These are phyloP conservation scores for Eupithecia abbreviata DNA, from an alignment of 2,888 invertebrate species.

Conservation along the genomic window DNA sequence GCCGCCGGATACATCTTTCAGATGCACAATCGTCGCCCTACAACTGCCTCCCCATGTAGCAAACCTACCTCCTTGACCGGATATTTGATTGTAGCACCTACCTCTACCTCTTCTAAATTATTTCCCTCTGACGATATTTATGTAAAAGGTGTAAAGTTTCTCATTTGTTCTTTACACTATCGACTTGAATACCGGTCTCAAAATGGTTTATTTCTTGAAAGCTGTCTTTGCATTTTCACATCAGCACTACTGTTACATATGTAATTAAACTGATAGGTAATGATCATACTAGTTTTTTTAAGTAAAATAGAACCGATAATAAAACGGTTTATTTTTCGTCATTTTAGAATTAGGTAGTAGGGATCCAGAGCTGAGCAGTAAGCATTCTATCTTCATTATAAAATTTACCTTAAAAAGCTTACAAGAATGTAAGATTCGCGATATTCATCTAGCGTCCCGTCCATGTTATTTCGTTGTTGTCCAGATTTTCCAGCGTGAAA, in stretches of 20 bases:
- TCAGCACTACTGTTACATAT: neutral
- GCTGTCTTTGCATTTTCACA: neutral
- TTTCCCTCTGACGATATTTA: neutral
- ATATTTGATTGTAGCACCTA: slow-evolving; percentile 50
- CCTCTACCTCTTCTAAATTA: slow-evolving; percentile 5
- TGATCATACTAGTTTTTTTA: too few species aligned
- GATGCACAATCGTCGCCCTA: slow-evolving; percentile 77
- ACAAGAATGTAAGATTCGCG: neutral
- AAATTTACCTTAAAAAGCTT: neutral
- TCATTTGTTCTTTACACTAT: neutral
- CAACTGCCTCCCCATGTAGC: slow-evolving; percentile 65
- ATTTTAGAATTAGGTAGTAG: neutral
- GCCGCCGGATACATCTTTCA: slow-evolving; percentile 70
- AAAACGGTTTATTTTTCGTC: neutral
- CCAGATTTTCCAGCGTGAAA: slow-evolving; percentile 21
- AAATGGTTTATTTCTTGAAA: neutral
- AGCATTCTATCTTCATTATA: neutral
- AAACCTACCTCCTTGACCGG: slow-evolving; percentile 48
- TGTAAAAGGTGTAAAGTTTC: neutral
- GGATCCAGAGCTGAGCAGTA: neutral
- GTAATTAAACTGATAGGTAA: neutral
- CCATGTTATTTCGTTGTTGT: neutral
- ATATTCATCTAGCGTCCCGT: neutral
- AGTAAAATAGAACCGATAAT: too few species aligned
- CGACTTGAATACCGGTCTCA: neutral